These are phyloP conservation scores for Patella vulgata DNA, from an alignment of 1,140 invertebrate genomes.

Conservation along the genomic window DNA sequence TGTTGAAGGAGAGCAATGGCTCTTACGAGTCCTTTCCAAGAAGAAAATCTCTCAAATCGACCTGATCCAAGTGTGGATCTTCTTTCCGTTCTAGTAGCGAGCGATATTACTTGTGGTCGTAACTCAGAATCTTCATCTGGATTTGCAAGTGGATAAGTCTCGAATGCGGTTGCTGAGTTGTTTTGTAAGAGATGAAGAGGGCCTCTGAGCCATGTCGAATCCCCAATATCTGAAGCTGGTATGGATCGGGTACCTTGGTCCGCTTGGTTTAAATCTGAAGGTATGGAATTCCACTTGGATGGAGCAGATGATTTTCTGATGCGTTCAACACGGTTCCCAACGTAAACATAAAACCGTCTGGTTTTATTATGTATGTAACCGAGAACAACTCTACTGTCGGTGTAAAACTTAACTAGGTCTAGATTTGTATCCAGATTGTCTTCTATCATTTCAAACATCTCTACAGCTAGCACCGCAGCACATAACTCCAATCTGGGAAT, in stretches of 20 bases:
- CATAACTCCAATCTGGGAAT: slow-evolving; percentile 1
- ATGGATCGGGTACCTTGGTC: not conserved
- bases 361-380: slow-evolving; percentile 2
- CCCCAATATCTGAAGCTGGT: not conserved
- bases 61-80: too few species aligned
- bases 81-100: too few species aligned
- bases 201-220: not conserved
- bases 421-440: not conserved
- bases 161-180: not conserved
- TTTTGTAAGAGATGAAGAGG: not conserved
- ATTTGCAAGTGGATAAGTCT: not conserved
- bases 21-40: too few species aligned
- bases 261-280: too few species aligned
- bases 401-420: not conserved
- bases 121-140: not conserved
- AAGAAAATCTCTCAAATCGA: too few species aligned
- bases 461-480: not conserved
- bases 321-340: not conserved
- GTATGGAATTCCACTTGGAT: not conserved
- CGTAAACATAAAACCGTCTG: not conserved
- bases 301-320: not conserved
- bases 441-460: not conserved
- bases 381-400: slow-evolving; percentile 8
- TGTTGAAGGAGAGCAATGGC: too few species aligned
- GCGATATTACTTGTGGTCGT: too few species aligned